Evolutionary conservation across 1,140 invertebrate species (phyloP).

Genomic region (Drosophila tristis): DNA sequence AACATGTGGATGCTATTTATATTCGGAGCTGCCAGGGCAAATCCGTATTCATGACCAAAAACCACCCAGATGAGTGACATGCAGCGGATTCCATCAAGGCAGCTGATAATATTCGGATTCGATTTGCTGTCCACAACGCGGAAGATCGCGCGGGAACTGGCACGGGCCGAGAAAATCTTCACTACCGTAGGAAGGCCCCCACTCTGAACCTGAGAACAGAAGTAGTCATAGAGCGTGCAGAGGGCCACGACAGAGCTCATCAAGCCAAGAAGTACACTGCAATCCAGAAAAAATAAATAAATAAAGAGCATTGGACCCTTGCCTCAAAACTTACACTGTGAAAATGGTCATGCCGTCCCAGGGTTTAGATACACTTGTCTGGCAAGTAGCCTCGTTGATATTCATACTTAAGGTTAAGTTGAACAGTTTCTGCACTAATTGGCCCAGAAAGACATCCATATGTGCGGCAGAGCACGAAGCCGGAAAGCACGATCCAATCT

Average conservation of each 20-base stretch:
- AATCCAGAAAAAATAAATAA: not conserved
- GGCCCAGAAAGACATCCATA: slow-evolving; percentile 14
- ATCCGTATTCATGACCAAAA: slow-evolving; percentile 85
- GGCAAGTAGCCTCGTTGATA: slow-evolving; percentile 20
- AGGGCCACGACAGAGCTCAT: slow-evolving; percentile 17
- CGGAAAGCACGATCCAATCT: slow-evolving; percentile 9
- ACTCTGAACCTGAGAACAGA: slow-evolving; percentile 42
- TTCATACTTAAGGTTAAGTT: slow-evolving; percentile 6
- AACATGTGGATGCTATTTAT: slow-evolving; percentile 44
- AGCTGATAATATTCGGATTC: slow-evolving; percentile 78
- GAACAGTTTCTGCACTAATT: not conserved
- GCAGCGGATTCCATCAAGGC: slow-evolving; percentile 86
- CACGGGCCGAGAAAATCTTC: slow-evolving; percentile 52
- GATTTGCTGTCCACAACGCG: slow-evolving; percentile 17
- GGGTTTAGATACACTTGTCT: slow-evolving; percentile 23
- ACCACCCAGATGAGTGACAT: slow-evolving; percentile 88
- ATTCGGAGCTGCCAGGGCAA: slow-evolving; percentile 44
- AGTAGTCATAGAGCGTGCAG: slow-evolving; percentile 55
- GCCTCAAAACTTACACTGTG: slow-evolving; percentile 43
- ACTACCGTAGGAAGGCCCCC: slow-evolving; percentile 38
- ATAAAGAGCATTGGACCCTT: no score
- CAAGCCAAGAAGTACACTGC: slow-evolving; percentile 44
- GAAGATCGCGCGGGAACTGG: slow-evolving; percentile 46
- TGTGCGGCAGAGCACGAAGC: slow-evolving; percentile 20
- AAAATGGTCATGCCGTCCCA: slow-evolving; percentile 52